Conservation (phyloP, 2,797 vertebrate species). For the Notolepis coatsorum region DNA sequence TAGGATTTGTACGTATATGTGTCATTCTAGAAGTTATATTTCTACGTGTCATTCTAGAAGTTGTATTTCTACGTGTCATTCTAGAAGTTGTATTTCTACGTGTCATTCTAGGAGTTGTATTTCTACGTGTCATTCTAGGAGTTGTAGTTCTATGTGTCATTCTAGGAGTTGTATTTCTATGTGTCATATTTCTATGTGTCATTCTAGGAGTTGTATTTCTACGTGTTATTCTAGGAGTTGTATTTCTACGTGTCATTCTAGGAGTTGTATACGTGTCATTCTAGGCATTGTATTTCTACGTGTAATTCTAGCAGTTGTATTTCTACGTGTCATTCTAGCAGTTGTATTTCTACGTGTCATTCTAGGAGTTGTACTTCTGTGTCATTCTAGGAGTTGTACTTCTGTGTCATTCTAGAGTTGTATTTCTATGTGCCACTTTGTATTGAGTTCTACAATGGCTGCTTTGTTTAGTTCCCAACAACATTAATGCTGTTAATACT, state of each 20-base stretch:
- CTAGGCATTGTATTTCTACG: conserved; percentile 39
- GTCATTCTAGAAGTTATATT: no score
- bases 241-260: conserved; percentile 30
- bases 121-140: neutral
- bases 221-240: conserved; percentile 27
- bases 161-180: conserved; percentile 48
- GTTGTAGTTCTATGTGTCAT: neutral
- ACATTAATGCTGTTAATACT: conserved; percentile 35
- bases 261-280: neutral
- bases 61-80: no score
- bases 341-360: no score
- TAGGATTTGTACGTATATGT: neutral
- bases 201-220: neutral
- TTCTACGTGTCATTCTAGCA: no score
- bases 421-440: conserved; percentile 20
- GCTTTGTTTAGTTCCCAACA: conserved; percentile 55
- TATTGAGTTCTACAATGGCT: conserved; percentile 49
- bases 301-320: no score
- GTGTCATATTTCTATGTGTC: no score
- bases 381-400: no score
- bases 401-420: no score
- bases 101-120: no score
- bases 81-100: no score
- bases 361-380: no score
- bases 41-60: no score